A percentile compares a stretch with the other conserved stretches of the same genome.
These are phyloP conservation scores for Pseudopipra pipra DNA, from an alignment of 2,113 vertebrate genomes.

Conservation along the genomic window DNA sequence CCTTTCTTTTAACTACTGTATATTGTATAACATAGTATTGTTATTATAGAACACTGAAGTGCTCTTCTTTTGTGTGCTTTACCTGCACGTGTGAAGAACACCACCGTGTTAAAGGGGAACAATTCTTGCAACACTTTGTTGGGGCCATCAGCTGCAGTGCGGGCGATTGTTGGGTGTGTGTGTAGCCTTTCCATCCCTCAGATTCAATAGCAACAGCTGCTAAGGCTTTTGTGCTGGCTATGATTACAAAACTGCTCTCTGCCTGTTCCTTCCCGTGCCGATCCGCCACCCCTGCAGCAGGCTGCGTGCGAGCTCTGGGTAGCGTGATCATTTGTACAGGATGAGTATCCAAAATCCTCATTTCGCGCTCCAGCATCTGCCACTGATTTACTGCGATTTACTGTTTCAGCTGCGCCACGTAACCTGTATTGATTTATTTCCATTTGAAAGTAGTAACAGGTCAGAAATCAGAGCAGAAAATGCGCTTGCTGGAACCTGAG, in stretches of 20 bases:
- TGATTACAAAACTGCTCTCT: not conserved
- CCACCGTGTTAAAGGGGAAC: not conserved
- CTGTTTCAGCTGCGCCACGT: not conserved
- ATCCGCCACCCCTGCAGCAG: not conserved
- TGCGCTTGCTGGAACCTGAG: not conserved
- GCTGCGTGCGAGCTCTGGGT: not conserved
- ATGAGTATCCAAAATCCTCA: not conserved
- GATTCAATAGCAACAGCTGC: constrained; percentile 67
- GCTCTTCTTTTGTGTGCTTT: not conserved
- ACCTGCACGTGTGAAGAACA: not conserved
- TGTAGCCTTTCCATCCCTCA: constrained; percentile 25
- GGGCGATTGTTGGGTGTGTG: not conserved
- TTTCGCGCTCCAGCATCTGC: not conserved
- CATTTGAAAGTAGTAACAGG: not conserved
- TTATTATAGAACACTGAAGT: not conserved
- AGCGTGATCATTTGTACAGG: not conserved
- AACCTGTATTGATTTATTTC: not conserved
- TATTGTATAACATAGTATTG: not conserved
- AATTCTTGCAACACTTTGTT: not conserved
- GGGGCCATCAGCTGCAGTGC: constrained; percentile 38
- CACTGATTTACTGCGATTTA: fast-evolving
- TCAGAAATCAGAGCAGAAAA: not conserved
- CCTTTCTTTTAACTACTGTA: not conserved
- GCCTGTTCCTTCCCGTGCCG: not conserved
- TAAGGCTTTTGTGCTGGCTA: not conserved